Evolutionary conservation across 2,797 vertebrate species (phyloP), one percentile per base, ranked within the genome.

Genomic region (Gallinago nigripennis): DNA sequence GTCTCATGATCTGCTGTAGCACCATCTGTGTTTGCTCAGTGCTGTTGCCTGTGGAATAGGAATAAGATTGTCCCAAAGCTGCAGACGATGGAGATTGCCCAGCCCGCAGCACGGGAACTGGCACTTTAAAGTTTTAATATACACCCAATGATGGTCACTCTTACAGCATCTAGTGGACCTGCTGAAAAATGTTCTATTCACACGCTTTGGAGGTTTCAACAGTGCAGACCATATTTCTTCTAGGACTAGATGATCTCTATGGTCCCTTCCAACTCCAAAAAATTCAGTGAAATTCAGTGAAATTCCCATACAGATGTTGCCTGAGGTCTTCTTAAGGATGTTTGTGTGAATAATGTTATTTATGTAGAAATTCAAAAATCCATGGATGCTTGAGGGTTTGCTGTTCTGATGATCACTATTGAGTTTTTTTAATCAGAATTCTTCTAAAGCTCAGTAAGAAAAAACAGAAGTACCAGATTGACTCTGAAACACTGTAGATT

Each of bases 41-140:
- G 85, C 72, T 73, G 57, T 35, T 80, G 86, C 45, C 33, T 45
- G 53, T 46, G 92, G 76, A 91, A 91, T 48, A 71, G 90, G 73
- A 70, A 84, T 15, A 73, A 68, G 61, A 70, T 53, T 75, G 68
- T 8, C 57, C 63, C 60, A 20, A 39, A 33, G 45, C 63, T 35
- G 58, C 54, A 18, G 63, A 2, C 24, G 27, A 5, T 18, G 4
- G 61, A 72, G 27, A 1, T 33, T 28, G 12, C 51, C 19, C 19
- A 28, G 53, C 37, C 37, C 9, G 6, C 31, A 1, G 4, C n/a
- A 3, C 9, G 27, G n/a, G 7, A 64, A 4, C 15, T 11, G 33
- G 4, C 4, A 12, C 56, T 58, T 35, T 3, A 20, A 27, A 31
- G 12, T 11, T 16, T 65, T 48, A 4, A 4, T 1, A 2, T 19